Evolutionary conservation across 2,113 vertebrate genomes (phyloP), one percentile per base, ranked within the genome.

Genomic region (Festucalex cinctus): DNA sequence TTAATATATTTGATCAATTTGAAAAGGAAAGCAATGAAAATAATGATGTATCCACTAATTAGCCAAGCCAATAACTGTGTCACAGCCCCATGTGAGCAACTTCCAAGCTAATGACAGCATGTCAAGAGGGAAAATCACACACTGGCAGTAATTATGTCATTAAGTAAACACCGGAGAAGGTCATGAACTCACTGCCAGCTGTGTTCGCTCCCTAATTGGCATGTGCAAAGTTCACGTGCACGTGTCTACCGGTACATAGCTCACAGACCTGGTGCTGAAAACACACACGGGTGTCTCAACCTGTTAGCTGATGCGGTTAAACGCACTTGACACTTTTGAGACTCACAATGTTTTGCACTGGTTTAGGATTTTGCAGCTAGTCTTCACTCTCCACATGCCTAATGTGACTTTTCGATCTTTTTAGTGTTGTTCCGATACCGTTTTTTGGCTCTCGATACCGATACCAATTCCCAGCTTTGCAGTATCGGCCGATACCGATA

Each of bases 71-170:
- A 81, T 85, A 82, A 85, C 69, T 59, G 32, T 69, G 65, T 68
- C 70, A 75, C 44, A 53, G 65, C 28, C 41, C 65, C 66, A 77
- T 70, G 81, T 80, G 67, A 77, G 53, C 80, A 85, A 68, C 75
- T 87, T 85, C 76, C 83, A 72, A 73, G 69, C 72, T 84, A 84
- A 88, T 84, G 84, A 83, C 69, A 67, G 56, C 58, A 51, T 81
- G 80, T 80, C 83, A 83, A 66, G 73, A 81, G 68, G 46, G 68
- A 83, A 46, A 78, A 79, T 83, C 73, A 75, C 49, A 77, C 69
- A 72, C 61, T 59, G 60, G 69, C 69, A 81, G 70, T 83, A 89
- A 88, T 90, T 83, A 86, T 72, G 67, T 74, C 72, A 87, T 85
- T 83, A 77, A 71, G 62, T 76, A 80, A 82, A 85, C 77, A 88